Percentiles rank a stretch among this genome's conserved stretches.
Evolutionary conservation across 2,888 invertebrate species (phyloP).

Genomic region (Tenodera sinensis): DNA sequence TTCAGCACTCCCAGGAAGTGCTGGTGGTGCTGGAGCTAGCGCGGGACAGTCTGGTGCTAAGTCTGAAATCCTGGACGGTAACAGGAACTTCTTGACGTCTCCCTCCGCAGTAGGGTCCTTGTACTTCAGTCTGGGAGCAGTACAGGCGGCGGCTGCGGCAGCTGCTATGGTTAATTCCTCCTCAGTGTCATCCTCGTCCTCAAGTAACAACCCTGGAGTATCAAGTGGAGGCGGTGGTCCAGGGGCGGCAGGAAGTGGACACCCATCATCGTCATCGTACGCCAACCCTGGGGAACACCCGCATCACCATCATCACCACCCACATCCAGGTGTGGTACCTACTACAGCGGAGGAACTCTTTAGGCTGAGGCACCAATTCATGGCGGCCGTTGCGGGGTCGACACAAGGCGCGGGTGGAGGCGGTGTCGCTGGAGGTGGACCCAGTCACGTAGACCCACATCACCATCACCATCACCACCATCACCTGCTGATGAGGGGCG

Average conservation of each 20-base stretch:
- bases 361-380: slow-evolving; percentile 55
- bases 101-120: slow-evolving; percentile 46
- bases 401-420: slow-evolving; percentile 34
- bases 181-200: slow-evolving; percentile 36
- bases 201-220: slow-evolving; percentile 33
- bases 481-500: slow-evolving; percentile 46
- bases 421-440: slow-evolving; percentile 20
- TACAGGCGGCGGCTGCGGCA: slow-evolving; percentile 59
- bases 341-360: slow-evolving; percentile 55
- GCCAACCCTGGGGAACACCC: slow-evolving; percentile 21
- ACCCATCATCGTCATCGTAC: background rate
- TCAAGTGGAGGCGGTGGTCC: slow-evolving; percentile 7
- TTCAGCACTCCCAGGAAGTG: background rate
- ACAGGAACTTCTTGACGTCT: slow-evolving; percentile 47
- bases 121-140: slow-evolving; percentile 60
- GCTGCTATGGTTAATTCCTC: slow-evolving; percentile 41
- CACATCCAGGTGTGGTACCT: background rate
- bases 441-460: slow-evolving; percentile 38
- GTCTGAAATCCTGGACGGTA: slow-evolving; percentile 41
- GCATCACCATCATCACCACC: slow-evolving; percentile 45
- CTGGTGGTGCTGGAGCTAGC: background rate
- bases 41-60: slow-evolving; percentile 1
- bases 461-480: slow-evolving; percentile 50
- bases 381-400: slow-evolving; percentile 45
- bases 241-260: background rate